Percentiles rank a stretch among this genome's conserved stretches.
Evolutionary conservation across 1,140 invertebrate species (phyloP).

Genomic region (Papilio xuthus): DNA sequence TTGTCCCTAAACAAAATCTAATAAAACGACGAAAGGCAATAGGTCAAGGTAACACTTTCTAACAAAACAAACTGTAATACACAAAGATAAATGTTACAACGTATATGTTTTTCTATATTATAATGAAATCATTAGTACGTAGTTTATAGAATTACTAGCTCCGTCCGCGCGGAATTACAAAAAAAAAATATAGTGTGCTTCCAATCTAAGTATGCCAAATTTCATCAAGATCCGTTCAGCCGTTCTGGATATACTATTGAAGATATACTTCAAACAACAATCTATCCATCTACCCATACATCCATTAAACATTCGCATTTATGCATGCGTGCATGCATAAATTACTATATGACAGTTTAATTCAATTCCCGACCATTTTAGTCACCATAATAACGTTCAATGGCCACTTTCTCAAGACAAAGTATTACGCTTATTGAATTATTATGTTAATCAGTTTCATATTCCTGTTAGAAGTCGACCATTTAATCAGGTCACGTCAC

Average conservation of each 20-base stretch:
- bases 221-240: no score
- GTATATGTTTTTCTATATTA: neutral
- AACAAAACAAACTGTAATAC: slow-evolving; percentile 4
- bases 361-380: neutral
- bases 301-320: no score
- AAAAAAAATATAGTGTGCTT: no score
- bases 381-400: slow-evolving; percentile 19
- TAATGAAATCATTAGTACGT: neutral
- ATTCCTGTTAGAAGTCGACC: slow-evolving; percentile 10
- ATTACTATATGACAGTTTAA: neutral
- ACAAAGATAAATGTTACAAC: neutral
- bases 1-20: slow-evolving; percentile 3
- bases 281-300: no score
- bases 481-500: slow-evolving; percentile 23
- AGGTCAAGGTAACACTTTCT: neutral
- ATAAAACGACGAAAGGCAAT: neutral
- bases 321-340: no score
- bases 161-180: no score
- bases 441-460: slow-evolving; percentile 24
- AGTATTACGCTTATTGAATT: slow-evolving; percentile 24
- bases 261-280: no score
- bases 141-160: no score
- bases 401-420: slow-evolving; percentile 11
- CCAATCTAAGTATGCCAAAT: no score
- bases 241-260: no score